phyloP scores from a whole-genome alignment of 1,140 invertebrate species.

The Eulimnadia texana region DNA sequence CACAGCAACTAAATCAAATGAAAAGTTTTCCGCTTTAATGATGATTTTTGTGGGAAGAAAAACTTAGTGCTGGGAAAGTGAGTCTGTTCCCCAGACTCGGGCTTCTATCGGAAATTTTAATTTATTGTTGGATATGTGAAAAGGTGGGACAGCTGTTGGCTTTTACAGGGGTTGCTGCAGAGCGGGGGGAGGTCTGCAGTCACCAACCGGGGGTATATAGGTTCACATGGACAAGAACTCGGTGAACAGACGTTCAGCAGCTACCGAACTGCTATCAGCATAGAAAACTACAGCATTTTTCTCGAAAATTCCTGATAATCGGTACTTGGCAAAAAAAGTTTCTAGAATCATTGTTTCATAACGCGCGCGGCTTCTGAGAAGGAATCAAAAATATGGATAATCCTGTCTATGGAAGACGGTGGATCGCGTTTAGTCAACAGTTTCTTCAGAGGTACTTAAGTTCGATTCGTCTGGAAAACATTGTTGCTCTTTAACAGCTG shows the following conservation, averaged over 20 bases:
- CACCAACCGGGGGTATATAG: background rate
- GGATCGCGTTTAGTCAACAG: conserved; percentile 3
- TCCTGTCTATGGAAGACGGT: background rate
- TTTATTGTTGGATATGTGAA: background rate
- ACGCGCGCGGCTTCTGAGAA: no score
- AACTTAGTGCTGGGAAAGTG: no score
- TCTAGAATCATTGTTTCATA: no score
- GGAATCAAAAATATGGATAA: conserved; percentile 5
- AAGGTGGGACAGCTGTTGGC: background rate
- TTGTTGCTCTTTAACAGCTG: background rate
- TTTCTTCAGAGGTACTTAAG: background rate
- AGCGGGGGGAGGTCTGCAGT: background rate
- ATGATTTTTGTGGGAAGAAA: no score
- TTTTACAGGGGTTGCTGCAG: background rate
- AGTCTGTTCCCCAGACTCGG: no score
- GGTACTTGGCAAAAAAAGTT: no score
- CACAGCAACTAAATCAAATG: no score
- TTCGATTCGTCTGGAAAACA: no score
- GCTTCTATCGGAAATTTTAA: no score
- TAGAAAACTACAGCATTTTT: no score
- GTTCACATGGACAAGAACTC: background rate
- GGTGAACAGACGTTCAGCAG: background rate
- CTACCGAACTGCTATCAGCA: background rate
- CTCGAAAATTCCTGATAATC: no score
- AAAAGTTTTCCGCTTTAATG: no score